Evolutionary conservation across 2,113 vertebrate genomes (phyloP), one percentile per base, ranked within the genome.

Genomic region (Corythornis cristatus): DNA sequence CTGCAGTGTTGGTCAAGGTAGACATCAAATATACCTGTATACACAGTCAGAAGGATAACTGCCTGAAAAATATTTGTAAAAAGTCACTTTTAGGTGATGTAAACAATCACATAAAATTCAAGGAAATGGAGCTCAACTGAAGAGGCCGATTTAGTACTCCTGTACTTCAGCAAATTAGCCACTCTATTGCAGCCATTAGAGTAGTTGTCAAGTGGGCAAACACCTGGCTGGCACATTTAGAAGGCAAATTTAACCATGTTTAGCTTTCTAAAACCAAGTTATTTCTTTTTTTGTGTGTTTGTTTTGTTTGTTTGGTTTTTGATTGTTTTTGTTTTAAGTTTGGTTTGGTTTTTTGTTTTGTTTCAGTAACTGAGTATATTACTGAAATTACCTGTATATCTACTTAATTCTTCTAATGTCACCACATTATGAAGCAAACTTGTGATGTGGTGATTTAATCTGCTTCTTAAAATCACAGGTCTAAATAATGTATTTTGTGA

Each of bases 171-270:
- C 26, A 92, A 84, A 95, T 90, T 81, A 93, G 16, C 8, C 29
- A 31, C 65, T 61, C 33, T 79, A 37, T 9, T 60, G 31, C 79
- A 75, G 53, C 62, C 42, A 71, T 1, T 88, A 40, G 66, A 95
- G 67, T 86, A 80, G 35, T 70, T 95, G 92, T 95, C 56, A 93
- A 96, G 85, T 72, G 60, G 50, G 42, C 86, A 84, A 71, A 87
- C 76, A 91, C 73, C 85, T 92, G 85, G 74, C 4, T 91, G 76
- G 58, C 20, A 71, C 51, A 80, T 66, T 71, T 64, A 28, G 48
- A 74, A 75, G 73, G 25, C 16, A 85, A 62, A 83, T 87, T 33
- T 51, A 67, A 28, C 11, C 37, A 53, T 31, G 35, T 62, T 66
- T 56, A 76, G 2, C 13, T 90, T 11, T 40, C 25, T 51, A 72